Conservation (phyloP, 1,140 invertebrate species). For the Ceratosolen solmsi region DNA sequence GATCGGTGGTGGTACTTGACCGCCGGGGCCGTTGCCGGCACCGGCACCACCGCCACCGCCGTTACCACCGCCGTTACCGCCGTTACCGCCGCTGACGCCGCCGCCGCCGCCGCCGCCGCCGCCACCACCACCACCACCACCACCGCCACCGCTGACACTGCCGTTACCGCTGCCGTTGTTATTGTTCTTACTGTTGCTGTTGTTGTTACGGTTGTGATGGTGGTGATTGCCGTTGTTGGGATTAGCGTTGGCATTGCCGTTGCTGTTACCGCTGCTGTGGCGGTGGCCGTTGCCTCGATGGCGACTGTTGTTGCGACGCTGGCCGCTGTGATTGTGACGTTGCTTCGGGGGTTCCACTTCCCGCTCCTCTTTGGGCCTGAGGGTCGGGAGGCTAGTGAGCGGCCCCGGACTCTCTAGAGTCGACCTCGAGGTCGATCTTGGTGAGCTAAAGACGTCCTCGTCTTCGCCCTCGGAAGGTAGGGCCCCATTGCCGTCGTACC, state of each 20-base stretch:
- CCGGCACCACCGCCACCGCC: slow-evolving; percentile 55
- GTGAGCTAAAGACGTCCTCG: slow-evolving; percentile 67
- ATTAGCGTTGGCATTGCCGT: too few species aligned
- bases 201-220: slow-evolving; percentile 45
- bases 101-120: too few species aligned
- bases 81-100: not conserved
- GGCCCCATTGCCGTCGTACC: slow-evolving; percentile 66
- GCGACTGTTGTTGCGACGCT: not conserved
- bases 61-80: slow-evolving; percentile 44
- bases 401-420: slow-evolving; percentile 56
- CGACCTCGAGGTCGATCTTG: slow-evolving; percentile 63
- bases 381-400: slow-evolving; percentile 37
- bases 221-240: not conserved
- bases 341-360: slow-evolving; percentile 51
- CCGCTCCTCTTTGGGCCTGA: slow-evolving; percentile 62
- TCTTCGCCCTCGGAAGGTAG: slow-evolving; percentile 66
- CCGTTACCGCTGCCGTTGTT: not conserved
- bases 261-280: not conserved
- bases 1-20: slow-evolving; percentile 53
- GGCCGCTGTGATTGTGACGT: not conserved
- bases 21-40: slow-evolving; percentile 51
- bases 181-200: slow-evolving; percentile 26
- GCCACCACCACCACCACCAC: too few species aligned
- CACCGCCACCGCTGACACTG: too few species aligned
- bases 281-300: too few species aligned